A percentile compares a stretch with the other conserved stretches of the same genome.
These are phyloP conservation scores for Pseudorhiza aurosa DNA, from an alignment of 30 jellyfish, hydroid and myxozoan genomes.

Conservation along the genomic window DNA sequence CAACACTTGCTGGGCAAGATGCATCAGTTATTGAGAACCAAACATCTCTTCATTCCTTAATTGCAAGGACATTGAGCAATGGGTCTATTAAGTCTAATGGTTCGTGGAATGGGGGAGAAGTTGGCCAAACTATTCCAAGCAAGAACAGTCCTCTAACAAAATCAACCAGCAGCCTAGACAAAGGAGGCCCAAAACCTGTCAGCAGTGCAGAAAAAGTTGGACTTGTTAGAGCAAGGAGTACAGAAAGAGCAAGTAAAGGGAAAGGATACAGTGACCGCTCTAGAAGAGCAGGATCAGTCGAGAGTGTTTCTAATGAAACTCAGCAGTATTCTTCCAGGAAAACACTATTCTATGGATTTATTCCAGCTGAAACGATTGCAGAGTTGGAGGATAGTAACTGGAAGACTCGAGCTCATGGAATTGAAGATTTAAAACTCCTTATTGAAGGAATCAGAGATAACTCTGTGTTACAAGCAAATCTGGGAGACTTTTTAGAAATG, in stretches of 20 bases:
- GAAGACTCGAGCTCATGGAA: conserved; percentile 85
- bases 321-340: conserved; percentile 9
- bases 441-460: conserved; percentile 45
- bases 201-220: conserved; percentile 68
- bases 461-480: conserved; percentile 17
- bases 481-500: conserved; percentile 67
- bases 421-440: conserved; percentile 57
- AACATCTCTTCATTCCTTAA: conserved; percentile 36
- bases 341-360: conserved; percentile 73
- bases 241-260: conserved; percentile 46
- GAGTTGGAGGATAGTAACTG: conserved; percentile 69
- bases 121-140: not conserved
- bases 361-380: conserved; percentile 75
- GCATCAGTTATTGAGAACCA: conserved; percentile 28
- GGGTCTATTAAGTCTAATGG: conserved; percentile 13
- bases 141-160: conserved; percentile 12
- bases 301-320: conserved; percentile 10
- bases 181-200: conserved; percentile 55
- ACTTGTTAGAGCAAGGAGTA: conserved; percentile 66
- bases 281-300: conserved; percentile 21
- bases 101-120: not conserved
- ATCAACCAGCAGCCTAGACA: conserved; percentile 53
- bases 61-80: conserved; percentile 34
- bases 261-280: conserved; percentile 20
- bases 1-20: conserved; percentile 31